Evolutionary conservation across 2,797 vertebrate species (phyloP).

Genomic region (Bufotes viridis): DNA sequence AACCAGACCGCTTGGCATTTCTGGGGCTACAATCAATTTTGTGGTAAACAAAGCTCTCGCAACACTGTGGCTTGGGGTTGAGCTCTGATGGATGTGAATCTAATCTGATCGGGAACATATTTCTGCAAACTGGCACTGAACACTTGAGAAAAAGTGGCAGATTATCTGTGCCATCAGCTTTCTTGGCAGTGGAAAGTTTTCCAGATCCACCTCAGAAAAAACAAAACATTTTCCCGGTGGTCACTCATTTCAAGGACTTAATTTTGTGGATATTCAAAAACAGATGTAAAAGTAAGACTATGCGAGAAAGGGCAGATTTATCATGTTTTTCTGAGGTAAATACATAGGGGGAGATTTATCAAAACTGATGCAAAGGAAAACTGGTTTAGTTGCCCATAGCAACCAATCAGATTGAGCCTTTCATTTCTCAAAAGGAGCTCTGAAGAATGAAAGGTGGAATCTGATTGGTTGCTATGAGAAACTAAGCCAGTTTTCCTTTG

Average conservation of each 20-base stretch:
- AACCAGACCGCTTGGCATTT: slow-evolving; percentile 38
- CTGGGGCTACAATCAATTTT: slow-evolving; percentile 43
- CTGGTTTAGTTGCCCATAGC: no score
- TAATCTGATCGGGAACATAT: slow-evolving; percentile 28
- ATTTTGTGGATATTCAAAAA: background rate
- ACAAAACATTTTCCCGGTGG: no score
- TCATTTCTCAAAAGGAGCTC: no score
- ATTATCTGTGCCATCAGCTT: slow-evolving; percentile 23
- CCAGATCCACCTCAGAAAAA: background rate
- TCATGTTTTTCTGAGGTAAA: no score
- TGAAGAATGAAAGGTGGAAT: no score
- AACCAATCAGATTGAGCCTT: no score
- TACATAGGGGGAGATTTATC: no score
- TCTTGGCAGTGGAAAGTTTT: slow-evolving; percentile 13
- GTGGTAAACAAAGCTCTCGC: slow-evolving; percentile 32
- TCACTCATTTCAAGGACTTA: background rate
- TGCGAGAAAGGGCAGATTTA: background rate
- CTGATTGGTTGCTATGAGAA: no score
- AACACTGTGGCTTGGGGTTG: slow-evolving; percentile 5
- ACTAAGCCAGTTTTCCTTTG: no score
- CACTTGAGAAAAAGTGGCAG: background rate
- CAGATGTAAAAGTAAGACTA: background rate
- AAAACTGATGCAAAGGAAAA: no score
- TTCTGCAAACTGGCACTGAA: background rate
- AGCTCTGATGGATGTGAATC: background rate